Evolutionary conservation across 2,113 vertebrate genomes (phyloP).

Genomic region (Microtus richardsoni): DNA sequence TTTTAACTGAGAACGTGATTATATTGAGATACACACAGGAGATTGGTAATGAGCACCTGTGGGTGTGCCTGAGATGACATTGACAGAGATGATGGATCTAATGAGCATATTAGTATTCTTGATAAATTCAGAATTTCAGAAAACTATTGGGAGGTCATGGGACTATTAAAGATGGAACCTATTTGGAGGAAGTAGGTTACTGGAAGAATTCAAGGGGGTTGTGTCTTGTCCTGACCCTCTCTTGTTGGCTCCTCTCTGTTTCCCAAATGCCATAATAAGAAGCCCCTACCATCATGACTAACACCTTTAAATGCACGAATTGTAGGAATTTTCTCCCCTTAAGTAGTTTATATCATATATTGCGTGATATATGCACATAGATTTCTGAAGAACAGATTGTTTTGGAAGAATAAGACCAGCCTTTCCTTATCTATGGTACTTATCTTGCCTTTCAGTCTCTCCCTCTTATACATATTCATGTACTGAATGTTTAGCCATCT

Average conservation of each 20-base stretch:
- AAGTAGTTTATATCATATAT: too few relatives aligned
- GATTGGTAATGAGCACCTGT: neutral
- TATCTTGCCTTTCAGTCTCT: neutral
- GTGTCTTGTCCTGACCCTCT: neutral
- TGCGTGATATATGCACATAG: neutral
- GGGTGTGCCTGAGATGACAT: neutral
- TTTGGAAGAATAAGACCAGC: neutral
- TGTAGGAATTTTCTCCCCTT: neutral
- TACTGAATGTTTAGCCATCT: neutral
- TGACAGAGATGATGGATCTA: neutral
- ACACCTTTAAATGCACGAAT: neutral
- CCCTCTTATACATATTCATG: neutral
- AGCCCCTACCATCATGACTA: too few relatives aligned
- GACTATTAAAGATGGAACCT: neutral
- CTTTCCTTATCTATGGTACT: too few relatives aligned
- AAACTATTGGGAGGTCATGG: neutral
- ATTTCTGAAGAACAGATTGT: neutral
- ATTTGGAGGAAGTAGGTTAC: neutral
- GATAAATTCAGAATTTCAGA: neutral
- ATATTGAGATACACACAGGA: neutral
- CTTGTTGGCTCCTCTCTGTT: neutral
- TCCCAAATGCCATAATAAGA: neutral
- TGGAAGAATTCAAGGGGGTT: neutral
- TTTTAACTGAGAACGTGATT: neutral
- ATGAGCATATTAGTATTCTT: neutral